These are phyloP conservation scores for Sorex araneus DNA, from an alignment of 2,113 vertebrate genomes.

Conservation along the genomic window DNA sequence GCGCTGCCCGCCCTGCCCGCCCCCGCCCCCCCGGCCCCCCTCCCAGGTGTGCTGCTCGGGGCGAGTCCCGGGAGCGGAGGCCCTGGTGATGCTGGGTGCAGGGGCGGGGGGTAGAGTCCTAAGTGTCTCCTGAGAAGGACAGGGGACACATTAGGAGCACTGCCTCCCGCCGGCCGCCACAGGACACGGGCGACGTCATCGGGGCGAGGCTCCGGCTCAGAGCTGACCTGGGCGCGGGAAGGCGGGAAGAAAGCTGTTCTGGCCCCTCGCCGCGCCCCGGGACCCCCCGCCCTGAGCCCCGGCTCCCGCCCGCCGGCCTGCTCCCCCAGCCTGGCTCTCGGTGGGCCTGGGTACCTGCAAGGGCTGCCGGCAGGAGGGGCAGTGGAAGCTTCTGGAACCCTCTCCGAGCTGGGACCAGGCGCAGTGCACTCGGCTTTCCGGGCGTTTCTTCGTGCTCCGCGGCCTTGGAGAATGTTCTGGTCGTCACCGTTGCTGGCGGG, in stretches of 20 bases:
- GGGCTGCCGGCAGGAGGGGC: no score
- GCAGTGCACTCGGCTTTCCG: no score
- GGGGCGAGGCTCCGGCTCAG: not conserved
- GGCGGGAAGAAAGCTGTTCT: no score
- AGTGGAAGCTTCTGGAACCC: no score
- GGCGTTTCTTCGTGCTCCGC: not conserved
- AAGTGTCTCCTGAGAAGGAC: not conserved
- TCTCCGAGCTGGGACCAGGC: no score
- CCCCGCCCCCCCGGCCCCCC: no score
- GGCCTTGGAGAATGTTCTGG: not conserved
- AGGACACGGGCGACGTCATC: not conserved
- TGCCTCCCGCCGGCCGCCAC: not conserved
- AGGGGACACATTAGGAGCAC: not conserved
- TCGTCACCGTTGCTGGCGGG: not conserved
- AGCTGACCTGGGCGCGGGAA: not conserved
- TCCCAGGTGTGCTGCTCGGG: no score
- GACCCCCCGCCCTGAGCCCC: no score
- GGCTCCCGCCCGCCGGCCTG: no score
- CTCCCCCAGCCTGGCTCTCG: not conserved
- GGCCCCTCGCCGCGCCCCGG: no score
- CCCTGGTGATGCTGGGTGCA: not conserved
- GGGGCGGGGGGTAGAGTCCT: rapidly evolving
- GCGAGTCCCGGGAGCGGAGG: no score
- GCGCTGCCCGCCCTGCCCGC: no score
- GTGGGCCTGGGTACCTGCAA: not conserved